Percentiles rank a stretch among this genome's conserved stretches.
These are phyloP conservation scores for Cheiracanthium punctorium DNA, from an alignment of 2,888 invertebrate species.

Conservation along the genomic window DNA sequence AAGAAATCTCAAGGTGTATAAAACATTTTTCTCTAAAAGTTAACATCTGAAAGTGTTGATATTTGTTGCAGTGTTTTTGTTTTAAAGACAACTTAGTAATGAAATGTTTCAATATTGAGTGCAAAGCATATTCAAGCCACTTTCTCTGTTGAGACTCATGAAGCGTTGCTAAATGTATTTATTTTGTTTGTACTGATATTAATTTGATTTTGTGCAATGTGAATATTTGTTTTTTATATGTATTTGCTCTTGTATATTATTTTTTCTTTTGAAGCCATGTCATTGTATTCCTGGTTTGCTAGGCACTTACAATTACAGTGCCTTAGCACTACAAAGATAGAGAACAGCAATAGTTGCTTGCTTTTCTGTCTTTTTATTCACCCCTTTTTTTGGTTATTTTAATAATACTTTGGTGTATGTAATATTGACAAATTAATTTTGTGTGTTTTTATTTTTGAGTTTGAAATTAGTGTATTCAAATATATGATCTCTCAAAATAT, in stretches of 20 bases:
- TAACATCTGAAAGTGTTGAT: not conserved
- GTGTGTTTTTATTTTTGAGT: slow-evolving; percentile 34
- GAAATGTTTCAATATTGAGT: not conserved
- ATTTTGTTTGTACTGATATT: not conserved
- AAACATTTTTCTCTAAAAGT: too few relatives aligned
- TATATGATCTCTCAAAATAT: slow-evolving; percentile 54
- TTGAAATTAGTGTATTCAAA: slow-evolving; percentile 31
- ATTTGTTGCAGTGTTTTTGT: not conserved
- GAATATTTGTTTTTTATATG: slow-evolving; percentile 54
- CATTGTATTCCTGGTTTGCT: slow-evolving; percentile 33
- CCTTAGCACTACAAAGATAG: slow-evolving; percentile 46
- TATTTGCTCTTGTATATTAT: slow-evolving; percentile 39
- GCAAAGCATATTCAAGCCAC: not conserved
- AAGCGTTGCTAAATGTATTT: not conserved
- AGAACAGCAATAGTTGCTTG: slow-evolving; percentile 55
- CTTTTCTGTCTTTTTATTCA: slow-evolving; percentile 1
- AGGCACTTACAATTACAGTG: slow-evolving; percentile 42
- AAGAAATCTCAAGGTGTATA: not conserved
- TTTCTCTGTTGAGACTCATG: not conserved
- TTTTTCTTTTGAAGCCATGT: slow-evolving; percentile 26
- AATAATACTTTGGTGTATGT: slow-evolving; percentile 30
- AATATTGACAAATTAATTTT: slow-evolving; percentile 14
- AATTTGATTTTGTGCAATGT: slow-evolving; percentile 45
- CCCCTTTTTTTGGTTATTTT: slow-evolving; percentile 29
- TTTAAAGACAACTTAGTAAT: not conserved